Percentiles rank a stretch among this genome's conserved stretches.
phyloP scores from a whole-genome alignment of 2,888 invertebrate genomes.

The Anthrax anthrax region DNA sequence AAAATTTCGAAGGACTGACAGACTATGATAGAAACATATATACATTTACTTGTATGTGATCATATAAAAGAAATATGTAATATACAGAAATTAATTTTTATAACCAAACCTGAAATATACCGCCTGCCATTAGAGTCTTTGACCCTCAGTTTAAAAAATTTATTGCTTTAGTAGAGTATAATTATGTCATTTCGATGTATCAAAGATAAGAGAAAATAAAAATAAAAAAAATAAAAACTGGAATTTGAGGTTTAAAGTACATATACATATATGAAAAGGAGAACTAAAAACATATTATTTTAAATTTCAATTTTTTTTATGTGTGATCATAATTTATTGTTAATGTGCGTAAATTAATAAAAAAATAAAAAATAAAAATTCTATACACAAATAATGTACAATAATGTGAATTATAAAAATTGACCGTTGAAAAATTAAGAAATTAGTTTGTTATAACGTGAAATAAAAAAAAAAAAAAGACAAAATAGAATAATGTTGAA shows the following conservation, averaged over 20 bases:
- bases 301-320: not conserved
- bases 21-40: no score
- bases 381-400: no score
- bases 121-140: not conserved
- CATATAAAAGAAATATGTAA: no score
- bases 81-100: no score
- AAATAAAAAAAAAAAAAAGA: no score
- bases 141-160: not conserved
- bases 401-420: not conserved
- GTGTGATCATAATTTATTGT: not conserved
- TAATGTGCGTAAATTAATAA: not conserved
- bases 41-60: no score
- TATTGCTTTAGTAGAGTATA: conserved; percentile 1
- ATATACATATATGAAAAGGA: no score
- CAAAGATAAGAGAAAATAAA: not conserved
- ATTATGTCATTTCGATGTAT: conserved; percentile 5
- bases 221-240: no score
- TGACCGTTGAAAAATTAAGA: not conserved
- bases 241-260: no score
- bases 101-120: no score
- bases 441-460: no score
- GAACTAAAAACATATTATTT: not conserved
- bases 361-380: not conserved
- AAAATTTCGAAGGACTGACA: no score
- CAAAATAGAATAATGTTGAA: not conserved